Base-by-base conservation (phyloP, 2,888 invertebrate genomes). In the Charanyca ferruginea region DNA sequence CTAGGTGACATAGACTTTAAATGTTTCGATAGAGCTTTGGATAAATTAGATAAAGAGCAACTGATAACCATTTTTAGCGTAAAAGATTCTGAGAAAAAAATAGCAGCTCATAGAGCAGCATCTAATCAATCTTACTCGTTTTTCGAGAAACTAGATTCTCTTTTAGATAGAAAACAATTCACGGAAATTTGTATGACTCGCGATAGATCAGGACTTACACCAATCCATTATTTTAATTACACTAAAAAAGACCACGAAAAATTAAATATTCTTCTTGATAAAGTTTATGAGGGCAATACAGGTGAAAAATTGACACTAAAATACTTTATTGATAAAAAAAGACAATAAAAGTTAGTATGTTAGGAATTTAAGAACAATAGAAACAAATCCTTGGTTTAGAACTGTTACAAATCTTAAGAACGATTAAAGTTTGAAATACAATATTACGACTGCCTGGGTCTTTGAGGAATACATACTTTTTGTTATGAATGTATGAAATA, bases 21-120 rank as follows among this genome's bases (percentile, higher is more conserved):
- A 42, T 57, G 18, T 52, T 57, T 70, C n/a, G 64, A 70, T 20
- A 53, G 38, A 44, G 52, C 20, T 18, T 48, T 70, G 6, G 47
- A 44, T 9, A 70, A 64, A 51, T 52, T 70, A 22, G 57, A 57
- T 28, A 28, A 64, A 16, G 42, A 47, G 9, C 70, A 70, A 48
- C 52, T 70, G 4, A 0, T 38, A 0, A 20, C 9, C 4, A 28
- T 70, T 44, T 70, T 70, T 49, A 4, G 9, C 4, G n/a, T 2
- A 4, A 57, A 4, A 52, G 70, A 70, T 58, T 53, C 42, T 3
- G 47, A 70, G 6, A 38, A 1, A 16, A 70, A 48, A 18, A 13
- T 70, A 18, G 41, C 70, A 28, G 70, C 70, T 11, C 68, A 68
- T 28, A 25, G 3, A 35, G 70, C 70, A n/a, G 70, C 69, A 42